Evolutionary conservation across 2,888 invertebrate species (phyloP).

Genomic region (Busseola fusca): DNA sequence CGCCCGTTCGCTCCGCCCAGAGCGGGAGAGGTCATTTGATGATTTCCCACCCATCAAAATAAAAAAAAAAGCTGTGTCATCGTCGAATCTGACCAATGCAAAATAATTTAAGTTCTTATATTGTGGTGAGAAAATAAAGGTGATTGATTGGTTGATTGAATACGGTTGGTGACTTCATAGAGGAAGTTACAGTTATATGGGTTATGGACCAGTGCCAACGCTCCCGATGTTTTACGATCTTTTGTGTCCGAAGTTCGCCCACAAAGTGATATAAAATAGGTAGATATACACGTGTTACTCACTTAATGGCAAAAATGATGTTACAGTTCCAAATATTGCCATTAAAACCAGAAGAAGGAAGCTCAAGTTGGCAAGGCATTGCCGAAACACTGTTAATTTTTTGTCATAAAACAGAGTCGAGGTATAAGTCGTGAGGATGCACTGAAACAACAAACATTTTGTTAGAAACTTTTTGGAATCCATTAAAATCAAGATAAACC

Average conservation of each 20-base stretch:
- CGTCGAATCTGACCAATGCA: too few relatives aligned
- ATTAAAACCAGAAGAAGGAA: conserved; percentile 82
- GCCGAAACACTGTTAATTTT: conserved; percentile 79
- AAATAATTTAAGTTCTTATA: too few relatives aligned
- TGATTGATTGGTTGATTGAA: too few relatives aligned
- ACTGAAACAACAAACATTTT: conserved; percentile 73
- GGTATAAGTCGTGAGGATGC: conserved; percentile 83
- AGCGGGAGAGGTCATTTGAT: too few relatives aligned
- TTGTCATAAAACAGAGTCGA: conserved; percentile 85
- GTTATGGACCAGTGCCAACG: conserved; percentile 9
- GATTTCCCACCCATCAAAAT: too few relatives aligned
- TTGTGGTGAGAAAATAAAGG: too few relatives aligned
- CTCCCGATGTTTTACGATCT: conserved; percentile 5
- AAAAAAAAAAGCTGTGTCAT: too few relatives aligned
- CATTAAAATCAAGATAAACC: neutral
- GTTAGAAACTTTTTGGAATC: neutral
- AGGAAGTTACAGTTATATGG: conserved; percentile 1
- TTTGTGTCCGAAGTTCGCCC: neutral
- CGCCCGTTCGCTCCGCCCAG: too few relatives aligned
- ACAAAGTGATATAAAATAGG: neutral
- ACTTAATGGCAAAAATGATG: conserved; percentile 83
- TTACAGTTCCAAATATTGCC: conserved; percentile 82
- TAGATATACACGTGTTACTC: conserved; percentile 50
- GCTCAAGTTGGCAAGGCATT: conserved; percentile 85
- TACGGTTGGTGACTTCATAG: conserved; percentile 8